Base-by-base conservation (phyloP, 1,140 invertebrate genomes). In the Drosophila oshimai region DNA sequence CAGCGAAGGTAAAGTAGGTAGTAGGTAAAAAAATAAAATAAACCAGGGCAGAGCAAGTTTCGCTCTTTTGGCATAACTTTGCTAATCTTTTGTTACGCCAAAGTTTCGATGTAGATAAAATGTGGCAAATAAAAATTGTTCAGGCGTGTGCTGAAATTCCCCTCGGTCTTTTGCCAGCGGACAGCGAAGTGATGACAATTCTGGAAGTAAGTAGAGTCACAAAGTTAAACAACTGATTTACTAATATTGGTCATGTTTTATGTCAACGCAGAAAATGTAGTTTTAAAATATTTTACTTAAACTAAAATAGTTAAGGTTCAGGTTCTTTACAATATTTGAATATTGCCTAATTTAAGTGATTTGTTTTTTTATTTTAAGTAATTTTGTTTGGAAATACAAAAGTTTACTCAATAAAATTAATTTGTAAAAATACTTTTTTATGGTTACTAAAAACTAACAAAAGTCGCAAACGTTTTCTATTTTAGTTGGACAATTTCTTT, bases 101-200 rank as follows among this genome's bases (percentile, higher is more conserved):
- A 86, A 69, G 68, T 86, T 84, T 80, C 60, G 57, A 77, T 84
- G 65, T 62, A 67, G 74, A 86, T 86, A 75, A 84, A 87, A 75
- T 86, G 81, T 87, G 80, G 75, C 75, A 75, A 86, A 86, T 87
- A 76, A 73, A 86, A 86, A 87, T 71, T 71, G 80, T 71, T 74
- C 31, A 65, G 53, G 65, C 64, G 50, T 84, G 74, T 57, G 57
- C 62, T 39, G 54, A 31, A 50, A 46, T n/a, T 57, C 55, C 54
- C 55, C n/a, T 31, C 22, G 50, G 54, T 57, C 47, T 22, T 67
- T 37, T 53, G 31, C 39, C 17, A 10, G 7, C 20, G 53, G 24
- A 41, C 54, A 74, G 58, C 53, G 58, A 22, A 65, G 33, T 50
- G 51, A 39, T 65, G 69, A 75, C 60, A 71, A 55, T 75, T 29